phyloP scores from a whole-genome alignment of 2,888 invertebrate species.

The Trimorus sp. region DNA sequence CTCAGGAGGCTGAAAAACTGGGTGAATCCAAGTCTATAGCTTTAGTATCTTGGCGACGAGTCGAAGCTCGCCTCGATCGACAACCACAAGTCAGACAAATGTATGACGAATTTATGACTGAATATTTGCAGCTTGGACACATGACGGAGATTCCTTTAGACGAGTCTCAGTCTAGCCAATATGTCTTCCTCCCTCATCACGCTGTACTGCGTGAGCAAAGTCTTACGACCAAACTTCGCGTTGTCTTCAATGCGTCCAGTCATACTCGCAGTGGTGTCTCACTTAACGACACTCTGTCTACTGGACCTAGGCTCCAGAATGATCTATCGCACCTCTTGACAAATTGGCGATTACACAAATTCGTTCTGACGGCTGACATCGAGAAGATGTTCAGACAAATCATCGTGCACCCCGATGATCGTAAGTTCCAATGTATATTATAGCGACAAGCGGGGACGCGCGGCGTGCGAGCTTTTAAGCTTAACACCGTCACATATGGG shows the following conservation, averaged over 20 bases:
- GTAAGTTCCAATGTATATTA: background rate
- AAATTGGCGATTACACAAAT: background rate
- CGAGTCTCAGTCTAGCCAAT: background rate
- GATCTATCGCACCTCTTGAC: background rate
- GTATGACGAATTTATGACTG: background rate
- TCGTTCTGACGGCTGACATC: background rate
- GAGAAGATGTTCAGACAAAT: constrained; percentile 17
- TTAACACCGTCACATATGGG: no score
- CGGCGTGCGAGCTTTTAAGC: no score
- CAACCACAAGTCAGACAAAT: background rate
- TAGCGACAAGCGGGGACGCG: background rate
- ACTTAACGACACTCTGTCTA: background rate
- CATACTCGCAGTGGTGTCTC: background rate
- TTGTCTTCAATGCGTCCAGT: constrained; percentile 10
- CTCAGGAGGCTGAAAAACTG: background rate
- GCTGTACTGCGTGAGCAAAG: no score
- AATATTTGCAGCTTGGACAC: background rate
- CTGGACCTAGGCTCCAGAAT: background rate
- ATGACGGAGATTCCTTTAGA: background rate
- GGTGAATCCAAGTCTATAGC: constrained; percentile 5
- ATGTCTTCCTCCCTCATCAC: no score
- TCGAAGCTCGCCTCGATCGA: background rate
- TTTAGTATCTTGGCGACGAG: background rate
- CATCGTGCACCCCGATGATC: background rate
- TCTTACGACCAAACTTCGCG: background rate